Percentiles rank a stretch among this genome's conserved stretches.
These are phyloP conservation scores for Sinocyclocheilus anshuiensis DNA, from an alignment of 2,113 vertebrate species.

Conservation along the genomic window DNA sequence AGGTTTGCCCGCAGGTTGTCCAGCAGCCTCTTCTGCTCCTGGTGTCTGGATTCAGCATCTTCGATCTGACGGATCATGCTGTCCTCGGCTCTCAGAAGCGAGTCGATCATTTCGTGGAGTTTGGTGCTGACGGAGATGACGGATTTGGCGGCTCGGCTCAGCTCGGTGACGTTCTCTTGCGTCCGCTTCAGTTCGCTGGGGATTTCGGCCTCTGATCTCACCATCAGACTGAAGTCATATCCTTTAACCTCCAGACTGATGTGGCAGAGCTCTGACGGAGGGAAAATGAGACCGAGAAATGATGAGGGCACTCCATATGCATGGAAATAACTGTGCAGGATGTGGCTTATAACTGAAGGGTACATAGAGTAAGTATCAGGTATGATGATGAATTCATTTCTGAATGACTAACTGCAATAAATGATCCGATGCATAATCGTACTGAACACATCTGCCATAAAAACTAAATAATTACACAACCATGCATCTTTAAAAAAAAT, in stretches of 20 bases:
- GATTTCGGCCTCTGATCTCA: conserved; percentile 50
- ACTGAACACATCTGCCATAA: neutral
- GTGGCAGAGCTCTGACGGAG: conserved; percentile 59
- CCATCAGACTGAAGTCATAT: conserved; percentile 72
- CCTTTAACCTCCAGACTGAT: conserved; percentile 70
- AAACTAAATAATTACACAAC: neutral
- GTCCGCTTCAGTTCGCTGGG: conserved; percentile 64
- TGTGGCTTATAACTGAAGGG: neutral
- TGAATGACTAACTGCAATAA: neutral
- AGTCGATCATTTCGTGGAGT: conserved; percentile 64
- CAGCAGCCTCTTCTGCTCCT: conserved; percentile 65
- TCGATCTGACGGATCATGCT: conserved; percentile 61
- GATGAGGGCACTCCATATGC: neutral
- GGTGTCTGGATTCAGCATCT: conserved; percentile 52
- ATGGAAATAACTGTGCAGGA: neutral
- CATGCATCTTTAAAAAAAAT: too few relatives aligned
- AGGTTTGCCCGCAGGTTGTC: conserved; percentile 72
- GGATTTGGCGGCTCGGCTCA: conserved; percentile 65
- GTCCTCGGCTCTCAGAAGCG: conserved; percentile 64
- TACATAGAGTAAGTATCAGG: neutral
- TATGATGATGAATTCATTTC: neutral
- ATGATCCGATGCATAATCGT: neutral
- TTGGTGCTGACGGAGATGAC: conserved; percentile 61
- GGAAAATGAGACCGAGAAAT: conserved; percentile 37
- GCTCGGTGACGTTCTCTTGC: conserved; percentile 64